These are phyloP conservation scores for Rhaphigaster nebulosa DNA, from an alignment of 2,888 invertebrate species.

Conservation along the genomic window DNA sequence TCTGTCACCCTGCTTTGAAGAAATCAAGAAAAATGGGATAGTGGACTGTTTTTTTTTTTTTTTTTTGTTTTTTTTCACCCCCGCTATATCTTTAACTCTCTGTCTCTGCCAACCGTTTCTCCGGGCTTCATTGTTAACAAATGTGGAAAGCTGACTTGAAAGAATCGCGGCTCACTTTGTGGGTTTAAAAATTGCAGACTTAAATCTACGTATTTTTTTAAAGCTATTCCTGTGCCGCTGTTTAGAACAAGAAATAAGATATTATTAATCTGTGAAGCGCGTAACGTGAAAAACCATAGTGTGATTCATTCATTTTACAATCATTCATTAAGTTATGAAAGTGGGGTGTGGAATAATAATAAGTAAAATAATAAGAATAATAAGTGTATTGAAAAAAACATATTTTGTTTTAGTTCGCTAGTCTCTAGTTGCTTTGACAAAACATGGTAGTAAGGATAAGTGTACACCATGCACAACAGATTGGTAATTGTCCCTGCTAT, in stretches of 20 bases:
- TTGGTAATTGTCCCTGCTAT: too few relatives aligned
- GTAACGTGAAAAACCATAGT: too few relatives aligned
- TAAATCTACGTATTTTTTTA: background rate
- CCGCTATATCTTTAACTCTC: background rate
- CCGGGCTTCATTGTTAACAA: background rate
- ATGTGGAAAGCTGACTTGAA: background rate
- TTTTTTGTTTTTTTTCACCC: background rate
- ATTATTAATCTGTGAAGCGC: too few relatives aligned
- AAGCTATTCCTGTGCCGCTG: background rate
- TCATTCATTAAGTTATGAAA: too few relatives aligned
- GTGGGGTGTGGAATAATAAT: too few relatives aligned
- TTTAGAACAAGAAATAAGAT: background rate
- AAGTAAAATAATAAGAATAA: too few relatives aligned
- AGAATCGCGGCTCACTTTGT: background rate
- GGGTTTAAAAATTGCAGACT: background rate
- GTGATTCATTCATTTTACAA: too few relatives aligned
- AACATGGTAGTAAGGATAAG: too few relatives aligned
- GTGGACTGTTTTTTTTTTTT: background rate
- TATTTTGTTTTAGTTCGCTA: too few relatives aligned
- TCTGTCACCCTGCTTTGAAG: constrained; percentile 9
- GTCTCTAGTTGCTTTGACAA: too few relatives aligned
- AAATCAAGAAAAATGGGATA: constrained; percentile 22
- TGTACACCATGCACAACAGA: too few relatives aligned
- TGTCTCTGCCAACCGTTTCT: background rate
- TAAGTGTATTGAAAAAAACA: too few relatives aligned